Conservation (phyloP, 2,888 invertebrate genomes). For the Cerceris rybyensis region DNA sequence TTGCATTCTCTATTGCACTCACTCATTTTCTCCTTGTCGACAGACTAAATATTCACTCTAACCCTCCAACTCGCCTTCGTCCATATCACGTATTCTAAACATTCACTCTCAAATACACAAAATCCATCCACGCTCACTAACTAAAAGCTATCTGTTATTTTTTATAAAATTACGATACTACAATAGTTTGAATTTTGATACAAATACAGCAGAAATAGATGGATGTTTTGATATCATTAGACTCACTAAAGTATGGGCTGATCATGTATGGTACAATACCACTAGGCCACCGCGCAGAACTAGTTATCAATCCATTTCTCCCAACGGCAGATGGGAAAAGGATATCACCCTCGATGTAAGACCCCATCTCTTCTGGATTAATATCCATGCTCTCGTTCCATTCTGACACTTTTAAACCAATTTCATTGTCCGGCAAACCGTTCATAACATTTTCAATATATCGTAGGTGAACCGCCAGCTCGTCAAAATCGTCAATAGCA, state of each 20-base stretch:
- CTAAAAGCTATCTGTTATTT: too few relatives aligned
- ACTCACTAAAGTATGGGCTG: slow-evolving; percentile 85
- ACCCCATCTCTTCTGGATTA: slow-evolving; percentile 91
- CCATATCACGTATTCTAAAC: too few relatives aligned
- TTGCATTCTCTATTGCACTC: too few relatives aligned
- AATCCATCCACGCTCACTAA: too few relatives aligned
- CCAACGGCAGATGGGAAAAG: slow-evolving; percentile 83
- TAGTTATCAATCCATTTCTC: slow-evolving; percentile 85
- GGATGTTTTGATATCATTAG: background rate
- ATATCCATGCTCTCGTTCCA: slow-evolving; percentile 85
- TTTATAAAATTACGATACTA: too few relatives aligned
- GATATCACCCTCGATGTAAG: slow-evolving; percentile 91
- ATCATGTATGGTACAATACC: slow-evolving; percentile 89
- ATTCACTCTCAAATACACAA: too few relatives aligned
- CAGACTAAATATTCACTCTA: too few relatives aligned
- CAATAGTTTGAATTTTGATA: too few relatives aligned
- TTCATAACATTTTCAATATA: slow-evolving; percentile 66
- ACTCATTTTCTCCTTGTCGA: too few relatives aligned
- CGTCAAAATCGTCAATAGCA: slow-evolving; percentile 60
- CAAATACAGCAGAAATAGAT: background rate
- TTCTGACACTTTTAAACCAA: slow-evolving; percentile 83
- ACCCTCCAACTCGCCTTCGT: too few relatives aligned
- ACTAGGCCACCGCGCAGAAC: slow-evolving; percentile 85
- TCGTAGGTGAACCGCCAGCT: slow-evolving; percentile 62
- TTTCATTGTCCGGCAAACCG: slow-evolving; percentile 69